Conservation (phyloP, 2,888 invertebrate species). For the Epirrita christyi region DNA sequence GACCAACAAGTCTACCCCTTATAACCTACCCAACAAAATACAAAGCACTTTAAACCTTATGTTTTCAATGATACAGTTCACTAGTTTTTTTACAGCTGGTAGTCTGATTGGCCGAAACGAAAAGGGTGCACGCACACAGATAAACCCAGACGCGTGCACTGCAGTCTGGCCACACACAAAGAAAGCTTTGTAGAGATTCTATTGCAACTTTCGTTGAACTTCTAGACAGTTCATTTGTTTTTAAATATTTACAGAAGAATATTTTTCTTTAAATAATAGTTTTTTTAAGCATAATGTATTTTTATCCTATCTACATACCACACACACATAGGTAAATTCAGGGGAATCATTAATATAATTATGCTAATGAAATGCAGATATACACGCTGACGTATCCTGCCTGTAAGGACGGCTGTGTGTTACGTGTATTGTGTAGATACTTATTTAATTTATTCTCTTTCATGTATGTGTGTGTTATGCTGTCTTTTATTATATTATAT, state of each 20-base stretch:
- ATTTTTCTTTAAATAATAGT: constrained; percentile 15
- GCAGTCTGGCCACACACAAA: constrained; percentile 71
- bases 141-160: constrained; percentile 56
- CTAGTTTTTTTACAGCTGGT: constrained; percentile 3
- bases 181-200: constrained; percentile 39
- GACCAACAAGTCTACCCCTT: constrained; percentile 42
- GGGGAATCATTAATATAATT: not conserved
- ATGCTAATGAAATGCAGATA: not conserved
- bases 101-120: constrained; percentile 57
- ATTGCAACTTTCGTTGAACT: constrained; percentile 48
- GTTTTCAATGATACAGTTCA: constrained; percentile 5
- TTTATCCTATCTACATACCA: not conserved
- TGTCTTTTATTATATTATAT: not conserved
- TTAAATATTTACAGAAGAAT: constrained; percentile 32
- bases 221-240: constrained; percentile 30
- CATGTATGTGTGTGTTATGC: too few relatives aligned
- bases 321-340: not conserved
- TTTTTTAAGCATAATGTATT: not conserved
- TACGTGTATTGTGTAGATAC: not conserved
- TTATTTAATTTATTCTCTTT: not conserved
- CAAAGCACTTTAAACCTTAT: constrained; percentile 48
- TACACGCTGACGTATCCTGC: not conserved
- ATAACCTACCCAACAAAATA: constrained; percentile 7
- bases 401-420: not conserved
- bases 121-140: constrained; percentile 78